Conservation (phyloP, 2,113 vertebrate species). For the Gobio gobio region DNA sequence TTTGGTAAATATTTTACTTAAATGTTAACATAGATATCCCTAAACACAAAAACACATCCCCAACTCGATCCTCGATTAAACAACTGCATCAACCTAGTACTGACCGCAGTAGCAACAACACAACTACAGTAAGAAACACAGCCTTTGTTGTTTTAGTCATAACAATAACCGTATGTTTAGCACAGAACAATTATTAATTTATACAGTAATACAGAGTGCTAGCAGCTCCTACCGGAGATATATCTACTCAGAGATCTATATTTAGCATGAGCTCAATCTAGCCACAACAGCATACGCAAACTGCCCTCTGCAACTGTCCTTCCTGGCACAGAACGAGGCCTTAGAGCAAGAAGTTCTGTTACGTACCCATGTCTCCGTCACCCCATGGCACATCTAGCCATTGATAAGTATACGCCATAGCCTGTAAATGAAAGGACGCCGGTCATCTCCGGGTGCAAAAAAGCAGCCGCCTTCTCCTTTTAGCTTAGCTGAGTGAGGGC, state of each 20-base stretch:
- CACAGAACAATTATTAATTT: neutral
- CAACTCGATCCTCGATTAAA: neutral
- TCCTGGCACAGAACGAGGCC: neutral
- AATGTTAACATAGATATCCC: neutral
- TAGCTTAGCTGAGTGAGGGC: constrained; percentile 5
- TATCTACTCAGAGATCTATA: constrained; percentile 30
- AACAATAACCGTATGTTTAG: neutral
- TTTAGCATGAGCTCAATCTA: constrained; percentile 23
- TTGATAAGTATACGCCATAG: constrained; percentile 82
- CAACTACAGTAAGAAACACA: neutral
- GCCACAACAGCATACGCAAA: neutral
- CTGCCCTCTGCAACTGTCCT: neutral
- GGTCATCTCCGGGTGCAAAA: constrained; percentile 59
- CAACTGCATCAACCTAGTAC: neutral
- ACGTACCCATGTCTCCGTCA: constrained; percentile 91
- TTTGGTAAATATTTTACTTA: neutral
- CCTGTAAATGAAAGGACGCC: constrained; percentile 64
- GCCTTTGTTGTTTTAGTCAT: neutral
- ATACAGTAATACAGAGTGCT: neutral
- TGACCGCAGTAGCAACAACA: neutral
- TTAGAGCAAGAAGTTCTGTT: constrained; percentile 22
- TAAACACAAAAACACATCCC: neutral
- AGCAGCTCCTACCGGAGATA: neutral
- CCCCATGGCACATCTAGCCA: constrained; percentile 91
- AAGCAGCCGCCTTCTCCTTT: constrained; percentile 16